phyloP scores from a whole-genome alignment of 2,113 vertebrate species.

The Kryptolebias marmoratus region DNA sequence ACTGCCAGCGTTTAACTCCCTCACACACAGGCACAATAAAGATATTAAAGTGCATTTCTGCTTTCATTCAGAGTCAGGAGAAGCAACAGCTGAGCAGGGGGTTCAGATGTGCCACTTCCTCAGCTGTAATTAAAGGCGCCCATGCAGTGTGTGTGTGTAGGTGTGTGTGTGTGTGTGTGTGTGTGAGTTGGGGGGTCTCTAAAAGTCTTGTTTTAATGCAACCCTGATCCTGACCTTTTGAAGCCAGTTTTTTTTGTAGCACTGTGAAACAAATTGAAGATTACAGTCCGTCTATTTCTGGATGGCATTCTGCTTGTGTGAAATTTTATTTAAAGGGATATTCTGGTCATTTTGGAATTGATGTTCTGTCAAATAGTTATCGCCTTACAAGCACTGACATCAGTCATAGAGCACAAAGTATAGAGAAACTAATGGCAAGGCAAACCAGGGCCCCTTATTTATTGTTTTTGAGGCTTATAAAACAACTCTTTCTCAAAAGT shows the following conservation, averaged over 20 bases:
- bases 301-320: constrained; percentile 24
- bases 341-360: no score
- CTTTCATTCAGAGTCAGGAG: constrained; percentile 73
- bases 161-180: no score
- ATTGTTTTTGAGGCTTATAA: no score
- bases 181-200: constrained; percentile 45
- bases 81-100: constrained; percentile 63
- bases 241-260: constrained; percentile 2
- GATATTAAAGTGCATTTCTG: constrained; percentile 71
- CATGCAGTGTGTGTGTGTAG: constrained; percentile 1
- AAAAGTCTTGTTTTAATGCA: constrained; percentile 50
- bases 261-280: constrained; percentile 18
- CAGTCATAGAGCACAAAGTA: no score
- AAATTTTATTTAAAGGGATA: constrained; percentile 1
- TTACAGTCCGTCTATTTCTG: constrained; percentile 23
- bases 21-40: constrained; percentile 67
- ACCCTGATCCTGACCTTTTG: constrained; percentile 57
- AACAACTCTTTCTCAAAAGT: no score
- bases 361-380: no score
- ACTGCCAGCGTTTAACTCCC: constrained; percentile 56
- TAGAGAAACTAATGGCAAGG: no score
- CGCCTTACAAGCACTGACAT: no score
- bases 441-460: no score
- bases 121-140: constrained; percentile 65
- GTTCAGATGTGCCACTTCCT: constrained; percentile 70